These are phyloP conservation scores for Betta splendens DNA, from an alignment of 2,797 vertebrate species.

Conservation along the genomic window DNA sequence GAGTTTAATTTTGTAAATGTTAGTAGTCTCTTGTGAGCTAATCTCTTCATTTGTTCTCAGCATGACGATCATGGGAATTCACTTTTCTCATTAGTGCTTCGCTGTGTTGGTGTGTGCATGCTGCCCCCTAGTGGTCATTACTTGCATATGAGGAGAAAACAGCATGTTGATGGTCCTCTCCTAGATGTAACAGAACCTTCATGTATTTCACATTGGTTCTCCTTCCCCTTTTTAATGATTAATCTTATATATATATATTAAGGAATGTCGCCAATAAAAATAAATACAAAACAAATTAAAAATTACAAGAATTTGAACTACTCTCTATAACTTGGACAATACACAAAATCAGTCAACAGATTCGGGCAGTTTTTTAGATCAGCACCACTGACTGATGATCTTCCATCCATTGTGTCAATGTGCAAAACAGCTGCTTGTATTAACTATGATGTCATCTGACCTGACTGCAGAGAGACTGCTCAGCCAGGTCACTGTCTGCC, in stretches of 20 bases:
- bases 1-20: conserved; percentile 30
- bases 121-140: conserved; percentile 44
- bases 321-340: not conserved
- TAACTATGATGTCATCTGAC: conserved; percentile 65
- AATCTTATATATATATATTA: not conserved
- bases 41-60: conserved; percentile 50
- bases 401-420: not conserved
- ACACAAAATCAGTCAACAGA: not conserved
- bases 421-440: conserved; percentile 31
- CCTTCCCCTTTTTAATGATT: not conserved
- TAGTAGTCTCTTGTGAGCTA: conserved; percentile 60
- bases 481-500: conserved; percentile 45
- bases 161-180: not conserved
- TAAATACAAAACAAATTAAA: not conserved
- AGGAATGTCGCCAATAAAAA: not conserved
- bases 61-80: conserved; percentile 59
- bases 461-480: conserved; percentile 64
- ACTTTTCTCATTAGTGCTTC: conserved; percentile 48
- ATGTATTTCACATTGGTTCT: not conserved
- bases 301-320: too few relatives aligned
- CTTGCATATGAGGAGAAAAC: conserved; percentile 3
- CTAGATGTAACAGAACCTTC: not conserved
- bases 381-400: conserved; percentile 10
- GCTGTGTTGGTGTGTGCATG: conserved; percentile 2
- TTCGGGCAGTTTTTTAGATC: not conserved